Percentiles rank a stretch among this genome's conserved stretches.
Evolutionary conservation across 2,113 vertebrate species (phyloP).

Genomic region (Herpetotheres cachinnans): DNA sequence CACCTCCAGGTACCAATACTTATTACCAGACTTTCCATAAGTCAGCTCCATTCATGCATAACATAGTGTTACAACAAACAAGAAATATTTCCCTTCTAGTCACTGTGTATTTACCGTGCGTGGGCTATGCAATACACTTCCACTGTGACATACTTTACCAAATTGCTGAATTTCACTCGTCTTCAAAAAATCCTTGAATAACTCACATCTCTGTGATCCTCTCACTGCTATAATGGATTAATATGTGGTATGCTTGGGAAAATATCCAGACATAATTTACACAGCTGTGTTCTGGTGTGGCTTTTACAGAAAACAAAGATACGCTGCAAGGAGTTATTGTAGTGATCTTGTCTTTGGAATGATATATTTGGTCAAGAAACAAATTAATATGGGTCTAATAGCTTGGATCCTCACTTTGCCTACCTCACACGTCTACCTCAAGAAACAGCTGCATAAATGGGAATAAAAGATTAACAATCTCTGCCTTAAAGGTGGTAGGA

Average conservation of each 20-base stretch:
- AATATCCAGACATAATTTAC: not conserved
- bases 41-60: not conserved
- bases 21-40: constrained; percentile 21
- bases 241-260: not conserved
- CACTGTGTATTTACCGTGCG: not conserved
- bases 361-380: not conserved
- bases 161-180: not conserved
- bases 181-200: not conserved
- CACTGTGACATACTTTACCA: not conserved
- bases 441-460: not conserved
- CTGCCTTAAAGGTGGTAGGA: not conserved
- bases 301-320: not conserved
- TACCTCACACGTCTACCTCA: not conserved
- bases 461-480: not conserved
- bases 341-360: not conserved
- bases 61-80: not conserved
- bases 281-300: not conserved
- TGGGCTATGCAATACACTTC: not conserved
- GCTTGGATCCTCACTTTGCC: not conserved
- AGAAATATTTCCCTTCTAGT: constrained; percentile 10
- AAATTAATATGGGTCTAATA: not conserved
- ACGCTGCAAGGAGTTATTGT: not conserved
- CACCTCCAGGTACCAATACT: not conserved
- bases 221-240: not conserved
- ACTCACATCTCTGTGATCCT: not conserved